Base-by-base conservation (phyloP, 2,888 invertebrate genomes). In the Drosophila incognita region DNA sequence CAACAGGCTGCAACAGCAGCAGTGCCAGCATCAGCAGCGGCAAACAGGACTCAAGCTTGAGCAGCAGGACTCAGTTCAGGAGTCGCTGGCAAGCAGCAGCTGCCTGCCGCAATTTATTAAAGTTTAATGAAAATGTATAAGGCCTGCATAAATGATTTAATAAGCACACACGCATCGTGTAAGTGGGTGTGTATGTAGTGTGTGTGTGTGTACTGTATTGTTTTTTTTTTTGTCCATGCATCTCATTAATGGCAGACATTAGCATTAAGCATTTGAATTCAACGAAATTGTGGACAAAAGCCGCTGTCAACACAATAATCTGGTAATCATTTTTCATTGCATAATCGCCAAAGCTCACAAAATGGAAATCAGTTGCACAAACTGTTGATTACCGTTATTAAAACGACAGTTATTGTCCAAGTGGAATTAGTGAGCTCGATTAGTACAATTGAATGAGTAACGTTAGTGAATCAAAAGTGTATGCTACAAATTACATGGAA, bases 81-180 rank as follows among this genome's bases (percentile, higher is more conserved):
- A 67, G 59, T 49, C 51, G 42, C 52, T 51, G 54, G 31, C 33
- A 51, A 66, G 56, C 80, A 80, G 80, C 76, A 71, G 81, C 67
- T 61, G 62, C 62, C 49, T 36, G 21, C 54, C 36, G 27, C 33
- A 89, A 81, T 90, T 73, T 89, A 87, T 87, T 76, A 90, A 90
- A 90, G 75, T 87, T 90, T 89, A 90, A 90, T 90, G 82, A 84
- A 87, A 90, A 90, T 90, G 77, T 90, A 89, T 87, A 87, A 89
- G 82, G 89, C 71, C 75, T 89, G 87, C 90, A 90, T 90, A 84
- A 87, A 90, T 87, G 89, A 90, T 90, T 87, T 71, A 90, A 81
- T 86, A 87, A 83, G 79, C 76, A 83, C 65, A 70, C 49, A 60
- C 62, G 35, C 62, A 36, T 79, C 58, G 61, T 51, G 40, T 21